Conservation (phyloP, 2,797 vertebrate species). For the Enteromius anoplus region DNA sequence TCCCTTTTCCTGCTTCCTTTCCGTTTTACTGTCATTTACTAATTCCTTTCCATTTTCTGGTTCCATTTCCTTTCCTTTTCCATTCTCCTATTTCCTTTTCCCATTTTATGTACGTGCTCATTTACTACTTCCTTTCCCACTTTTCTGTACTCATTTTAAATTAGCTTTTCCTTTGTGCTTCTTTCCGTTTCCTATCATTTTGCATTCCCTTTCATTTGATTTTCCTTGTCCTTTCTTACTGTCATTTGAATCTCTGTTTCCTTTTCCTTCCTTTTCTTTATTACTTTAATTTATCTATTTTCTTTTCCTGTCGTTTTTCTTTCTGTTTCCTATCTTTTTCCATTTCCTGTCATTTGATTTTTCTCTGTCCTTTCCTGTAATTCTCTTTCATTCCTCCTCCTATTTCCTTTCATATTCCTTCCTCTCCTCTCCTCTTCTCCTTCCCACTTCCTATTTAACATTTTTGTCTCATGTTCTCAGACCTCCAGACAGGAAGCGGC, state of each 20-base stretch:
- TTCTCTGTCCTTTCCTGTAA: background rate
- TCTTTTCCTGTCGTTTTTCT: background rate
- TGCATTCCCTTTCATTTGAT: background rate
- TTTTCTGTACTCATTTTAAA: background rate
- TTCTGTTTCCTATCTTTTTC: background rate
- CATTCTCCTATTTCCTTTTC: background rate
- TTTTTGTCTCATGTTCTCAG: constrained; percentile 58
- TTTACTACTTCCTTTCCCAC: background rate
- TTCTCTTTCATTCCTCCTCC: background rate
- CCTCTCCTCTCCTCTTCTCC: background rate
- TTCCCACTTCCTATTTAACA: background rate
- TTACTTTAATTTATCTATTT: background rate
- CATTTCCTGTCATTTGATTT: background rate
- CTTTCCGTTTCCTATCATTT: background rate
- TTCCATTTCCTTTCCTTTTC: background rate
- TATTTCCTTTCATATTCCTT: background rate
- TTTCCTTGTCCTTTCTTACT: background rate
- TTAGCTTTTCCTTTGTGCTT: background rate
- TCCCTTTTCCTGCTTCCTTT: background rate
- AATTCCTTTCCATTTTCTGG: constrained; percentile 17
- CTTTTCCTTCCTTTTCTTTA: background rate
- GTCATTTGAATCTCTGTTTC: background rate
- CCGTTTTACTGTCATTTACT: background rate
- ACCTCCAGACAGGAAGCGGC: constrained; percentile 85
- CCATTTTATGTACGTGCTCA: background rate